Percentiles rank a stretch among this genome's conserved stretches.
phyloP scores from a whole-genome alignment of 2,888 invertebrate species.

The Oscheius sp. region DNA sequence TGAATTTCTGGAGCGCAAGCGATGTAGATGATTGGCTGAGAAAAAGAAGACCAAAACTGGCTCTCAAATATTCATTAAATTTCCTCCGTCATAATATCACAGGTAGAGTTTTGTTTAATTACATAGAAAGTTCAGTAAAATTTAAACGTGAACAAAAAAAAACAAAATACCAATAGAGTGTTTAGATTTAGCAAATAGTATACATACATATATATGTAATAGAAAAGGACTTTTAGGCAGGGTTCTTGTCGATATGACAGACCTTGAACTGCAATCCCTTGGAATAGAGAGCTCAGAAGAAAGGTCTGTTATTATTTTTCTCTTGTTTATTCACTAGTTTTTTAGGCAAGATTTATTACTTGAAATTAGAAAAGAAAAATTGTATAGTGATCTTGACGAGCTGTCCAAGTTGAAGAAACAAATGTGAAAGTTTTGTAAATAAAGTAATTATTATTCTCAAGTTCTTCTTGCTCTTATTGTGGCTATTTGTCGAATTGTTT shows the following conservation, averaged over 20 bases:
- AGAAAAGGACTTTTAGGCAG: conserved; percentile 39
- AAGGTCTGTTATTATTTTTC: conserved; percentile 29
- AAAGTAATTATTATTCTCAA: background rate
- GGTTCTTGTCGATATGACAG: conserved; percentile 56
- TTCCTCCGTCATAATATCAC: conserved; percentile 56
- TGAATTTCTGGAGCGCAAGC: conserved; percentile 55
- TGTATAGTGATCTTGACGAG: conserved; percentile 57
- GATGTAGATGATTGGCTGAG: conserved; percentile 59
- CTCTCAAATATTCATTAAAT: conserved; percentile 56
- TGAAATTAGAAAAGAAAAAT: conserved; percentile 56
- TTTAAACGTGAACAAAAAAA: background rate
- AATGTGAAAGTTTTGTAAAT: background rate
- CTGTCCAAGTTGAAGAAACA: conserved; percentile 43
- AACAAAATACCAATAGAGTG: background rate
- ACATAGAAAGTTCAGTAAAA: background rate
- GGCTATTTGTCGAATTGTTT: background rate
- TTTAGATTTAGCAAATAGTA: background rate
- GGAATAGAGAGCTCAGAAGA: conserved; percentile 55
- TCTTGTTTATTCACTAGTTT: no score
- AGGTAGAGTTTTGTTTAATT: no score
- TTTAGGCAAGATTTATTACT: conserved; percentile 56
- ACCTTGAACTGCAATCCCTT: conserved; percentile 52
- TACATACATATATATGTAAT: background rate
- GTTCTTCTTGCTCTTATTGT: background rate
- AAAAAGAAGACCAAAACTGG: conserved; percentile 51